A percentile compares a stretch with the other conserved stretches of the same genome.
phyloP scores from a whole-genome alignment of 2,888 invertebrate genomes.

The Melipona bicolor region DNA sequence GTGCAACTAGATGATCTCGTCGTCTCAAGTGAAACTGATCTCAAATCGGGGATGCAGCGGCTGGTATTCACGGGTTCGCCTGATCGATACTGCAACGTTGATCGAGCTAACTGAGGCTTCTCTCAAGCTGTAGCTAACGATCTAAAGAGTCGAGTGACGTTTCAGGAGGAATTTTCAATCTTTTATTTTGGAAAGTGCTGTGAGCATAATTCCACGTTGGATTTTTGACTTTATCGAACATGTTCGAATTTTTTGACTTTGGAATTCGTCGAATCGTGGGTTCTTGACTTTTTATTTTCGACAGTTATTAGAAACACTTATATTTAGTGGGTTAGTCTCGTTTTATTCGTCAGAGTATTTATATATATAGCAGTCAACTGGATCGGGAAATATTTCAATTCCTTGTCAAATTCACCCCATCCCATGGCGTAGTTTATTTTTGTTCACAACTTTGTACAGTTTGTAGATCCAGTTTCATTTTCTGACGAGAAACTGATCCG shows the following conservation, averaged over 20 bases:
- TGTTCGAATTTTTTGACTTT: too few species aligned
- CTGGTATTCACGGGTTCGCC: neutral
- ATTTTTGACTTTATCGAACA: too few species aligned
- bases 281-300: neutral
- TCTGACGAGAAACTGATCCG: neutral
- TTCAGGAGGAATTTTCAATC: neutral
- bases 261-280: neutral
- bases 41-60: neutral
- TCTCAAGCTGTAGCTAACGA: neutral
- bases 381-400: too few species aligned
- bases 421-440: too few species aligned
- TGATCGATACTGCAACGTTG: constrained; percentile 15
- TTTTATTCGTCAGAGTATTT: too few species aligned
- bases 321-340: too few species aligned
- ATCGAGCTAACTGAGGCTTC: too few species aligned
- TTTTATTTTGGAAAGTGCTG: neutral
- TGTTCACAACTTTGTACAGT: neutral
- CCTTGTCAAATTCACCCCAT: too few species aligned
- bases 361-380: too few species aligned
- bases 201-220: too few species aligned
- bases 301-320: too few species aligned
- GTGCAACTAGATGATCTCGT: constrained; percentile 16
- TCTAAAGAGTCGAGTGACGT: neutral
- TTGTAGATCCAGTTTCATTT: neutral
- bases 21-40: constrained; percentile 38